Base-by-base conservation (phyloP, 2,113 vertebrate genomes). In the Emydocephalus ijimae region DNA sequence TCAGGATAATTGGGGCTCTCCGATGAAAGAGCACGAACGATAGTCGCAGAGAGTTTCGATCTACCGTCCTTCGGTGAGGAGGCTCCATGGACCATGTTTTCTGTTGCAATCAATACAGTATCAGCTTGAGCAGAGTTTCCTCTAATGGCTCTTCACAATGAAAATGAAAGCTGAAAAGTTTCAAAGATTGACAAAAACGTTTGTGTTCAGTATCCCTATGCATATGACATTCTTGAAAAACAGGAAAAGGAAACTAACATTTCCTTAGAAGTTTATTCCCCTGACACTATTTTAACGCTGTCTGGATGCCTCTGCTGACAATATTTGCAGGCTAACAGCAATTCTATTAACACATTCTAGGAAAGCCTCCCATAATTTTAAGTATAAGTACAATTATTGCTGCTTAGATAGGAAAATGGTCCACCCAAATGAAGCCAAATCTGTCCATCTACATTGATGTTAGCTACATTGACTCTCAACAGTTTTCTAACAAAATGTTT, bases 211-310 rank as follows among this genome's bases (percentile, higher is more conserved):
- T 95, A 95, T 89, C 87, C 87, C 74, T n/a, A 56, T 87, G 90
- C 92, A 93, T 87, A 93, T 89, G 91, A 94, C 94, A 87, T 93
- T 95, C 88, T 89, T 96, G 91, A 96, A 94, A 96, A 96, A 97
- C 96, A 97, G 96, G 95, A 97, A 97, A 90, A 92, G 96, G 96
- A 97, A 96, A 95, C 95, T 3, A 93, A 95, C 29, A 59, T 29
- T 96, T 96, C 94, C 95, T 96, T 95, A 0, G 0, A 95, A 94
- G 95, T 92, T 91, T 94, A 94, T 64, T 87, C 43, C 94, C 43
- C 24, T 94, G 93, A 93, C 87, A 91, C 54, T 90, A 45, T 89
- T 86, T 94, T 89, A 50, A 88, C n/a, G n/a, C 39, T 91, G 56
- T 91, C 88, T 92, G 21, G 10, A 12, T 56, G 54, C 45, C 26